Percentiles rank a stretch among this genome's conserved stretches.
Evolutionary conservation across 2,797 vertebrate genomes (phyloP).

Genomic region (Scyliorhinus canicula): DNA sequence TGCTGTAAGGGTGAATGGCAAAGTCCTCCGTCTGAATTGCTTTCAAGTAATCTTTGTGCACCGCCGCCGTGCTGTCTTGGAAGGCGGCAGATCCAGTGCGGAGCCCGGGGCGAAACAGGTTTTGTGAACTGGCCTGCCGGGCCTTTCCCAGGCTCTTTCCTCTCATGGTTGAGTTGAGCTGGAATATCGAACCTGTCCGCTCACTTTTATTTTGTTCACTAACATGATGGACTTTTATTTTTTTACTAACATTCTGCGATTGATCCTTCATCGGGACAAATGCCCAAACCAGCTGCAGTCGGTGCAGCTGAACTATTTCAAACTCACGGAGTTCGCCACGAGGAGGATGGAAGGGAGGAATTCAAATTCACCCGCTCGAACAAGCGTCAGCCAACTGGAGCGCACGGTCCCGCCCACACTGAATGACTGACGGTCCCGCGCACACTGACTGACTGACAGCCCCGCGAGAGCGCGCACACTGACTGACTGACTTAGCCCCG

Average conservation of each 20-base stretch:
- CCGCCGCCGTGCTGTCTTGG: neutral
- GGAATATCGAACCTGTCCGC: no score
- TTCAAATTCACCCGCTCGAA: neutral
- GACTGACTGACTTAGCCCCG: no score
- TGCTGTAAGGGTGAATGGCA: neutral
- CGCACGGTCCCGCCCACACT: no score
- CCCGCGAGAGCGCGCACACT: no score
- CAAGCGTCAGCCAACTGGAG: neutral
- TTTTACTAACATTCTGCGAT: neutral
- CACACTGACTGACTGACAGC: no score
- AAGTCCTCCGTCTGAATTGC: neutral
- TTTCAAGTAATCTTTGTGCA: neutral
- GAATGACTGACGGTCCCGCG: no score
- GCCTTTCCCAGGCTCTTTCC: neutral
- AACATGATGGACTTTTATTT: no score
- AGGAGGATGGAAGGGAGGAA: neutral
- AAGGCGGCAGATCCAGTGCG: neutral
- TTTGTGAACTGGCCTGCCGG: neutral
- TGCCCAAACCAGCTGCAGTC: neutral
- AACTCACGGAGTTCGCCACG: neutral
- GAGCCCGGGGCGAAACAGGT: neutral
- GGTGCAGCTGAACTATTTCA: neutral
- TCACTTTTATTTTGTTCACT: no score
- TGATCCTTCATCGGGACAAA: neutral
- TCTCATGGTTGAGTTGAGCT: neutral